Evolutionary conservation across 2,797 vertebrate species (phyloP), one percentile per base, ranked within the genome.

Genomic region (Crenichthys baileyi): DNA sequence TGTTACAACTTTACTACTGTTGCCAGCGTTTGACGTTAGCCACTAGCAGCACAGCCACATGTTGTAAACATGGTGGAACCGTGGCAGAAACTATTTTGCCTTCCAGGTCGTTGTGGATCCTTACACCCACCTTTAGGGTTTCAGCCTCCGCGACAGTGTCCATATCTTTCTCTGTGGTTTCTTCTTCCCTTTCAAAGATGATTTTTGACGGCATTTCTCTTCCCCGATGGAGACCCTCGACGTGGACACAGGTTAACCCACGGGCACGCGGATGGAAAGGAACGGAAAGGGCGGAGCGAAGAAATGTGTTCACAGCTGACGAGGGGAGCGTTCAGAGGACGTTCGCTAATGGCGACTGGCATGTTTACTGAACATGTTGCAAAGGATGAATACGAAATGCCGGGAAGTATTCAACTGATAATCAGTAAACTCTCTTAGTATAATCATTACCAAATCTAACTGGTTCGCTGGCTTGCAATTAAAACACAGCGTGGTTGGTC

Each of bases 141-240:
- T 86, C 84, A 24, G 56, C 71, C 15, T 89, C 91, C 11, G 5
- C 83, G 5, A 4, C 84, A 0, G 86, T 88, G 85, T 93, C 91
- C 46, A 82, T 7, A 0, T 50, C 79, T 15, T 89, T 86, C 0
- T 91, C 91, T 89, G 93, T 92, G 22, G 6, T 63, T 60, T 58
- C 78, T 9, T 90, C 87, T 70, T 93, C 88, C 11, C 50, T 86
- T 50, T 93, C 87, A 85, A 91, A 84, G 0, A 84, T 76, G 29
- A 93, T 83, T 85, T 94, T 95, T 60, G 91, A 85, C 5, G 94
- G 94, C 95, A 95, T 95, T 92, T 91, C 74, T 90, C 79, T 74
- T 60, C 58, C 79, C 39, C 2, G 93, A 5, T 94, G 91, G 75
- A 80, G 80, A 58, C 92, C 92, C 74, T 90, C 89, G 12, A 29